Evolutionary conservation across 2,113 vertebrate genomes (phyloP), one percentile per base, ranked within the genome.

Genomic region (Oplegnathus fasciatus): DNA sequence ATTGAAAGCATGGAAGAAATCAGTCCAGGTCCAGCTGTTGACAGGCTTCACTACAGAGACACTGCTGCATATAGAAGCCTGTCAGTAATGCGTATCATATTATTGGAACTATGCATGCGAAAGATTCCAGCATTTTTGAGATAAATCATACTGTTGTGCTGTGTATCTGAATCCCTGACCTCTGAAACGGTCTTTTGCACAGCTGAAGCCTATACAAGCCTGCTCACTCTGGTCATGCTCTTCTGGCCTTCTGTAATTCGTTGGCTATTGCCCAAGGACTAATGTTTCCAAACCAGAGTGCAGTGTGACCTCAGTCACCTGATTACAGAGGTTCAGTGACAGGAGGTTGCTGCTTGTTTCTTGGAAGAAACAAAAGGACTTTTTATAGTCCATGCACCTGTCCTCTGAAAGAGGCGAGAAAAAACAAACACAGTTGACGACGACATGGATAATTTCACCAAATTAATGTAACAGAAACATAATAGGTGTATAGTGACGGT

Each of bases 291-390:
- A 60, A 42, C 50, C 42, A 57, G 44, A 50, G 57, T 28, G 52
- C 60, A 82, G 73, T 30, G 44, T 86, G 85, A 86, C 85, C 85
- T 82, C 82, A 75, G 50, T 78, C 80, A 86, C 82, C 74, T 66
- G 82, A 82, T 85, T 78, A 74, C 52, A 76, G 57, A 58, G 73
- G 46, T 67, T 76, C 26, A 61, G 10, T 70, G 52, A 34, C 34
- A 34, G 10, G 9, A 15, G 17, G 20, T 14, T 82, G n/a, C 50
- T 57, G 57, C 64, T 66, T 67, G 24, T 75, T 88, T 83, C 85
- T 61, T 71, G 66, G 81, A 89, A 87, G 65, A 66, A 42, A 77
- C 3, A 50, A 83, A 62, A 50, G 1, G 3, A 48, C 42, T 58
- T 69, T 79, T 32, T 50, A 66, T 44, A 57, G 61, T 46, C 73